Percentiles rank a stretch among this genome's conserved stretches.
Evolutionary conservation across 1,140 invertebrate species (phyloP).

Genomic region (Drosophila pseudoananassae): DNA sequence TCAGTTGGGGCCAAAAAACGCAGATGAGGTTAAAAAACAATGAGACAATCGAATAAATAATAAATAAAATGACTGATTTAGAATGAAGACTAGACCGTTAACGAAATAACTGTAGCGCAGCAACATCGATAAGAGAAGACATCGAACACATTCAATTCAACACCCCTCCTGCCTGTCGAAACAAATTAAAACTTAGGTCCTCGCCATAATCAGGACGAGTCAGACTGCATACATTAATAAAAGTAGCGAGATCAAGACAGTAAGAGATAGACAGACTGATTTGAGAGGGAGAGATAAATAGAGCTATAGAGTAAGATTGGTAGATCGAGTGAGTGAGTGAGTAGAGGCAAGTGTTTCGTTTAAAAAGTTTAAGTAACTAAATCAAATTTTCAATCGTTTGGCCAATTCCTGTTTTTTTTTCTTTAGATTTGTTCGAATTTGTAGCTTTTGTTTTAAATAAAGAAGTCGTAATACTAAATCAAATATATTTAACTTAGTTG

Average conservation of each 20-base stretch:
- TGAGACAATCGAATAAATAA: slow-evolving; percentile 38
- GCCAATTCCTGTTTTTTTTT: slow-evolving; percentile 82
- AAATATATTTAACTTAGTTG: slow-evolving; percentile 57
- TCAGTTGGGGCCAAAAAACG: slow-evolving; percentile 32
- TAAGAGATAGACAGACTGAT: slow-evolving; percentile 42
- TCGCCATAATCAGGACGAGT: slow-evolving; percentile 21
- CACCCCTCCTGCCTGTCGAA: slow-evolving; percentile 79
- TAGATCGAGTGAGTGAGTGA: slow-evolving; percentile 50
- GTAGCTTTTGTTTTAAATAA: slow-evolving; percentile 48
- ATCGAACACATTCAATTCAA: slow-evolving; percentile 72
- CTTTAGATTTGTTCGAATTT: slow-evolving; percentile 69
- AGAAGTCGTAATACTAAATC: slow-evolving; percentile 51
- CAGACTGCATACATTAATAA: slow-evolving; percentile 30
- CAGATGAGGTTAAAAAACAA: slow-evolving; percentile 47
- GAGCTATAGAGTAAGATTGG: slow-evolving; percentile 34
- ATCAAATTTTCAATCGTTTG: slow-evolving; percentile 77
- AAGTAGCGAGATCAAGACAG: slow-evolving; percentile 41
- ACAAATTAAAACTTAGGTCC: slow-evolving; percentile 20
- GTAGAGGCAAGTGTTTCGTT: slow-evolving; percentile 61
- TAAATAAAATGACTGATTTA: slow-evolving; percentile 23
- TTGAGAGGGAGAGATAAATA: slow-evolving; percentile 34
- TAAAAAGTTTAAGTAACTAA: slow-evolving; percentile 33
- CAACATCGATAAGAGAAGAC: slow-evolving; percentile 39
- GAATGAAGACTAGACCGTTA: slow-evolving; percentile 25
- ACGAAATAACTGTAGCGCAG: slow-evolving; percentile 48